phyloP scores from a whole-genome alignment of 2,888 invertebrate species.

The Erpobdella octoculata region DNA sequence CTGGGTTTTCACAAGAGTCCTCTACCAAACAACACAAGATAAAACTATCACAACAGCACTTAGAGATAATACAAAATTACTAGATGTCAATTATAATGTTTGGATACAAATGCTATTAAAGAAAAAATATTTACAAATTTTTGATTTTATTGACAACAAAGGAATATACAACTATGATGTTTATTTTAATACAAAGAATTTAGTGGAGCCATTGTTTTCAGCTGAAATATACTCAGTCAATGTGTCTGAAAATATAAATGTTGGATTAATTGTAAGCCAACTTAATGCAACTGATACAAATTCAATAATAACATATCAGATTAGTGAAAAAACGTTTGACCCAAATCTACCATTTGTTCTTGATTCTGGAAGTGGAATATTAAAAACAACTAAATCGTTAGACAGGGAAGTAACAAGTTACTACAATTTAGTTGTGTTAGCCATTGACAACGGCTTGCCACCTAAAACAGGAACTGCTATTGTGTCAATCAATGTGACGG shows the following conservation, averaged over 20 bases:
- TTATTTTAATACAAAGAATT: neutral
- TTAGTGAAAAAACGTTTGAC: neutral
- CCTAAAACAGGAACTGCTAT: conserved; percentile 20
- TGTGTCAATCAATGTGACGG: conserved; percentile 17
- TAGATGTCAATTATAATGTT: neutral
- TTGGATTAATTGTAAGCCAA: neutral
- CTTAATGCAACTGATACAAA: neutral
- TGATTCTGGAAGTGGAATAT: neutral
- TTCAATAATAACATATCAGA: neutral
- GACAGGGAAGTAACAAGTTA: neutral
- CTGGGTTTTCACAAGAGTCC: neutral
- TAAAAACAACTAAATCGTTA: neutral
- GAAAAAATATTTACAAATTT: neutral
- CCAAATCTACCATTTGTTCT: neutral
- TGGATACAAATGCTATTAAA: neutral
- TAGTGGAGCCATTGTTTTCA: neutral
- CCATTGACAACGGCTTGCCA: neutral
- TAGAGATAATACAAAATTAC: neutral
- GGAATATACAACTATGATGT: neutral
- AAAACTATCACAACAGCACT: neutral
- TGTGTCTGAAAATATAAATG: neutral
- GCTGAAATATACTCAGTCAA: neutral
- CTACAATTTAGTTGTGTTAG: neutral
- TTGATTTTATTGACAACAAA: neutral
- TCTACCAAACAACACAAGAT: neutral